phyloP scores from a whole-genome alignment of 2,797 vertebrate species.

The Prunella strophiata region DNA sequence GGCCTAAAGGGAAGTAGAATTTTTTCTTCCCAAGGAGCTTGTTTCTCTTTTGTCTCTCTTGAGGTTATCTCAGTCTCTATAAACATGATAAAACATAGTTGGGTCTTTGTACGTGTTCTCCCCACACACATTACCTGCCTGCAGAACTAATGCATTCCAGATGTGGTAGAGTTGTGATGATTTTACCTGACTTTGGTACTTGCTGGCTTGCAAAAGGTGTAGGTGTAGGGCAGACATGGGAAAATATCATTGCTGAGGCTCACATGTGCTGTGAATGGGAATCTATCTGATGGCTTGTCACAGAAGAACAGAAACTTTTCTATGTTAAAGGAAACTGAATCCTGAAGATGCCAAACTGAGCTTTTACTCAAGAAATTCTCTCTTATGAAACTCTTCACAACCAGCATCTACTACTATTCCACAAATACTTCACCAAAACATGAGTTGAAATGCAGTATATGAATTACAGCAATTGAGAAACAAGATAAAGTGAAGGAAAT shows the following conservation, averaged over 20 bases:
- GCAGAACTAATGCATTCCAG: neutral
- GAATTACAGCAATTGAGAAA: neutral
- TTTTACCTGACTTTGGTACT: neutral
- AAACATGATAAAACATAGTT: neutral
- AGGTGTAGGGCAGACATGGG: neutral
- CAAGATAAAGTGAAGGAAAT: neutral
- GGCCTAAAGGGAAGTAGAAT: neutral
- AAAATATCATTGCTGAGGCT: neutral
- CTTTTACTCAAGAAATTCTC: neutral
- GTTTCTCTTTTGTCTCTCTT: neutral
- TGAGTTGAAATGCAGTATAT: neutral
- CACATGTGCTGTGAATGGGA: rapidly evolving
- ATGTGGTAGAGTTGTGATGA: neutral
- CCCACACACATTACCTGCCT: neutral
- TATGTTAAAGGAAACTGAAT: neutral
- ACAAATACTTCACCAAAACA: neutral
- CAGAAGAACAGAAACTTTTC: neutral
- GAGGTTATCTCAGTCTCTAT: neutral
- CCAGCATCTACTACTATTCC: neutral
- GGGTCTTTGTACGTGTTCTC: neutral
- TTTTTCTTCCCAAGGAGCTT: neutral
- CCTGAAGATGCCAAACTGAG: neutral
- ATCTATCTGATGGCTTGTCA: neutral
- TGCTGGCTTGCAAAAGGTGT: neutral
- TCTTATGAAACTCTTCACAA: neutral